These are phyloP conservation scores for Typhlomys cinereus DNA, from an alignment of 2,113 vertebrate species.

Conservation along the genomic window DNA sequence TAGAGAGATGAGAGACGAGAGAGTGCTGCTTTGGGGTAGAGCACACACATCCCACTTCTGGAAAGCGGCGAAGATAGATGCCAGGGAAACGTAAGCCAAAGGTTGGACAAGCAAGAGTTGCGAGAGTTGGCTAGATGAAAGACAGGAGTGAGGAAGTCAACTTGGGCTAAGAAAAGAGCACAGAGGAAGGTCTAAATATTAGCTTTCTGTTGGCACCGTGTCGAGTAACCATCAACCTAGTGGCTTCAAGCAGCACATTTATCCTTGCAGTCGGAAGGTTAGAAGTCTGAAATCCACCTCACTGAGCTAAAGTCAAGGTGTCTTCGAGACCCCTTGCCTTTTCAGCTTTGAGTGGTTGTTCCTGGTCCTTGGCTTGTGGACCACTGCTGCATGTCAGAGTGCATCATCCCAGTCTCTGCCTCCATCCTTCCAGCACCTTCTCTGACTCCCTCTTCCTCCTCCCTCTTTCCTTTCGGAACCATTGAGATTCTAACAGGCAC, in stretches of 20 bases:
- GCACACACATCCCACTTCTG: background rate
- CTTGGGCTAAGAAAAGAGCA: background rate
- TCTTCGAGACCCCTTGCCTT: background rate
- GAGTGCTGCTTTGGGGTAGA: background rate
- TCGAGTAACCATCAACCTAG: background rate
- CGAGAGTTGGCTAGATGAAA: background rate
- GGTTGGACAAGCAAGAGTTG: background rate
- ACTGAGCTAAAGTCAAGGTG: background rate
- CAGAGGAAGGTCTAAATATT: background rate
- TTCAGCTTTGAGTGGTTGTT: background rate
- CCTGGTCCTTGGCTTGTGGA: background rate
- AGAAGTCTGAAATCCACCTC: slow-evolving; percentile 35
- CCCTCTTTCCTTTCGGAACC: background rate
- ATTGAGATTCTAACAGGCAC: background rate
- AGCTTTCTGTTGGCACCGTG: background rate
- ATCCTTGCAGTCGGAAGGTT: background rate
- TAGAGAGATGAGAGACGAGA: background rate
- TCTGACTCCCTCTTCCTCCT: background rate
- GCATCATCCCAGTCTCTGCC: background rate
- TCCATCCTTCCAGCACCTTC: background rate
- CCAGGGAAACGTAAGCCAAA: slow-evolving; percentile 1
- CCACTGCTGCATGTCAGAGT: background rate
- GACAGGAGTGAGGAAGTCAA: background rate
- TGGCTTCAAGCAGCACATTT: slow-evolving; percentile 1
- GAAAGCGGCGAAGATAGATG: background rate